Evolutionary conservation across 64 coral and sea anemone species (phyloP).

Genomic region (Platygyra sinensis): DNA sequence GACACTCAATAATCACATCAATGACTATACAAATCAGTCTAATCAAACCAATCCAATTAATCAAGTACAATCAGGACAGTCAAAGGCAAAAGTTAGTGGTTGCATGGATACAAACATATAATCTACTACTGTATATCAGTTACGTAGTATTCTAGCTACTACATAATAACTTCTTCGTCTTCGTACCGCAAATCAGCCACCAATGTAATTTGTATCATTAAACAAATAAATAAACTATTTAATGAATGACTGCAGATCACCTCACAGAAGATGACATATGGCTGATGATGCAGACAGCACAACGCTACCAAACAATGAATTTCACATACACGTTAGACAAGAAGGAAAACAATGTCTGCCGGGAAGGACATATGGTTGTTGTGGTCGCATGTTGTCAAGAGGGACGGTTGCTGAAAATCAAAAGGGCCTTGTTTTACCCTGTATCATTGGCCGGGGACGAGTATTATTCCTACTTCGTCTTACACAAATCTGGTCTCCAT

Average conservation of each 20-base stretch:
- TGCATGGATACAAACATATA: no score
- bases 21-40: no score
- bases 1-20: no score
- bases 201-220: no score
- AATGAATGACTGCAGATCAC: not conserved
- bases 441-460: constrained; percentile 60
- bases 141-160: no score
- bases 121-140: no score
- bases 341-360: not conserved
- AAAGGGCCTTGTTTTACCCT: constrained; percentile 37
- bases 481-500: constrained; percentile 24
- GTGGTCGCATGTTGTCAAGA: constrained; percentile 26
- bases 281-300: not conserved
- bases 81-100: no score
- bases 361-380: not conserved
- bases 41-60: no score
- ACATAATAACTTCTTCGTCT: no score
- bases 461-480: constrained; percentile 54
- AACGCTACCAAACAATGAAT: not conserved
- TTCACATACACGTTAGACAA: not conserved
- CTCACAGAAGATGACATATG: not conserved
- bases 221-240: no score
- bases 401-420: constrained; percentile 44
- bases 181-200: no score
- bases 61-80: no score